These are phyloP conservation scores for Megalops atlanticus DNA, from an alignment of 2,113 vertebrate genomes.

Conservation along the genomic window DNA sequence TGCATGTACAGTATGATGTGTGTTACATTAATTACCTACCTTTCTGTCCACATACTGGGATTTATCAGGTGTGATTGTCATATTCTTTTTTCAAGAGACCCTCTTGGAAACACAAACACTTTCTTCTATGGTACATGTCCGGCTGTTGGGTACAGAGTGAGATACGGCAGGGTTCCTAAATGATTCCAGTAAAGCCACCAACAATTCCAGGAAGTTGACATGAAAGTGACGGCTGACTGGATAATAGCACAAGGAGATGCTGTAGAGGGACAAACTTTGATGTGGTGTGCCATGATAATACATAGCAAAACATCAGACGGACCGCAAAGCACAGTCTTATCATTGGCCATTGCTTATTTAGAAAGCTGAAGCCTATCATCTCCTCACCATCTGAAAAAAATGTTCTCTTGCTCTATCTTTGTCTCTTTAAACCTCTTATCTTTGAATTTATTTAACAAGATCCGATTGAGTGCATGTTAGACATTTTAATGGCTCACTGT, in stretches of 20 bases:
- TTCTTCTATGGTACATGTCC: too few species aligned
- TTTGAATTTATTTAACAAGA: not conserved
- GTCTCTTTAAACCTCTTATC: not conserved
- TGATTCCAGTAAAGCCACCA: not conserved
- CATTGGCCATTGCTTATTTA: not conserved
- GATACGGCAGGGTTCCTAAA: too few species aligned
- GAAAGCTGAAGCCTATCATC: not conserved
- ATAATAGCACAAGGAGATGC: not conserved
- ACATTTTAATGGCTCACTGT: slow-evolving; percentile 9
- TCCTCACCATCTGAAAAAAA: not conserved
- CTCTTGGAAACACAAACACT: too few species aligned
- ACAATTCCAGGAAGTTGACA: not conserved
- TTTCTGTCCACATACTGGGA: too few species aligned
- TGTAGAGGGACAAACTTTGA: not conserved
- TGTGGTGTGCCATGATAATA: not conserved
- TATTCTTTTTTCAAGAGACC: too few species aligned
- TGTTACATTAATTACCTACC: too few species aligned
- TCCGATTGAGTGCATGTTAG: not conserved
- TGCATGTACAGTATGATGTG: too few species aligned
- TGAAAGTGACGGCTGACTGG: not conserved
- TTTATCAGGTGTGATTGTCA: too few species aligned
- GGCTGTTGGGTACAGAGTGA: too few species aligned
- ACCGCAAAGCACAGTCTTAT: not conserved
- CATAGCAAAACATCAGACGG: not conserved
- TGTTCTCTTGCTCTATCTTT: not conserved